A percentile compares a stretch with the other conserved stretches of the same genome.
Evolutionary conservation across 2,113 vertebrate species (phyloP).

Genomic region (Lonchura striata): DNA sequence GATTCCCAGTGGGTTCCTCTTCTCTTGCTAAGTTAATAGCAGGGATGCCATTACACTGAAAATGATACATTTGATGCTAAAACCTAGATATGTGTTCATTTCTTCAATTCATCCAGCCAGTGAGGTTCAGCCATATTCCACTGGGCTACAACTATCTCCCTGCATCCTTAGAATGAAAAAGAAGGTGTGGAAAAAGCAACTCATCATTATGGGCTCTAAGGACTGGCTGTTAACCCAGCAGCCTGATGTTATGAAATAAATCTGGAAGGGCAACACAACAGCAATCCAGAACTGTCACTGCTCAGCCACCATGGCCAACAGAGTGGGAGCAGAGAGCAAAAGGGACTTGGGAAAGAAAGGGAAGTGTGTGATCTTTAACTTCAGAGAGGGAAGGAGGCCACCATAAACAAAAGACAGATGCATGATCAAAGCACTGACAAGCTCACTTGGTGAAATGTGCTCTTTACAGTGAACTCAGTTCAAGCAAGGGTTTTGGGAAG

Average conservation of each 20-base stretch:
- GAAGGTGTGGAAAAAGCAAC: neutral
- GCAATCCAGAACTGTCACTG: neutral
- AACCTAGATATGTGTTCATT: neutral
- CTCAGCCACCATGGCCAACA: neutral
- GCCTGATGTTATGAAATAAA: neutral
- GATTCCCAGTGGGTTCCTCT: slow-evolving; percentile 40
- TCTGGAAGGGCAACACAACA: neutral
- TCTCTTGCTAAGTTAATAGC: slow-evolving; percentile 41
- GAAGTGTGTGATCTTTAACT: neutral
- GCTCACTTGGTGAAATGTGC: neutral
- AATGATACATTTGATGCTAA: slow-evolving; percentile 34
- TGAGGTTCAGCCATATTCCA: neutral
- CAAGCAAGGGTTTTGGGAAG: neutral
- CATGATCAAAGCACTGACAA: neutral
- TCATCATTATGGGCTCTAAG: neutral
- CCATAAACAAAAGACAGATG: neutral
- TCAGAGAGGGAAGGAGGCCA: neutral
- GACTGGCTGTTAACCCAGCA: neutral
- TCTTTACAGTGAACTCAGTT: neutral
- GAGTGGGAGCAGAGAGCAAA: neutral
- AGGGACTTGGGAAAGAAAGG: neutral
- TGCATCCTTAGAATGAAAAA: neutral
- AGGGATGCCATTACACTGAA: slow-evolving; percentile 27
- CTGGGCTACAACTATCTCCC: neutral
- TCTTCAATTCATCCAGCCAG: neutral